A percentile compares a stretch with the other conserved stretches of the same genome.
Conservation (phyloP, 2,113 vertebrate genomes). For the Jaculus jaculus region DNA sequence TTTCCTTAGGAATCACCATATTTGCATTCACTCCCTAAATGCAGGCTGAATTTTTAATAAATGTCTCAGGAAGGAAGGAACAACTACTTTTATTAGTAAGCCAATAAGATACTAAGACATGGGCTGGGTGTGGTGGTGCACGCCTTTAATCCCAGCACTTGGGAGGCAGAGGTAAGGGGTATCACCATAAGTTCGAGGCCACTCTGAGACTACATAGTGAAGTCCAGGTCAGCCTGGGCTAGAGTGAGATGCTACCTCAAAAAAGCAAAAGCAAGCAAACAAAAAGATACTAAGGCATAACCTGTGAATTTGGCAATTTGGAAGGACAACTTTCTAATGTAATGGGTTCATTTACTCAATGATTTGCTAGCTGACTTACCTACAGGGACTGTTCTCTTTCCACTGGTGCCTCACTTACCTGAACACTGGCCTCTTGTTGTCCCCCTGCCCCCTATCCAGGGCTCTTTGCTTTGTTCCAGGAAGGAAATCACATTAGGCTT, state of each 20-base stretch:
- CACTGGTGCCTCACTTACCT: neutral
- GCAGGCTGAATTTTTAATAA: neutral
- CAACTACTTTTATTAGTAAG: neutral
- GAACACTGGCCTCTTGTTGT: neutral
- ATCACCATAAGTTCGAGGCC: too few relatives aligned
- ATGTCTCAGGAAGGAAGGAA: neutral
- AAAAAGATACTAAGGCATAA: too few relatives aligned
- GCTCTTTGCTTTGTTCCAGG: constrained; percentile 58
- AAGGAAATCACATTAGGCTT: constrained; percentile 65
- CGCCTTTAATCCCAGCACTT: too few relatives aligned
- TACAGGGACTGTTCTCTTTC: neutral
- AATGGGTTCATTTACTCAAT: fast-evolving
- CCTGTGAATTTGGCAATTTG: neutral
- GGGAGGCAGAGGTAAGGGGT: too few relatives aligned
- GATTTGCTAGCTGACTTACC: fast-evolving
- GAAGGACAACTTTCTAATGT: neutral
- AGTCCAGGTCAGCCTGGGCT: too few relatives aligned
- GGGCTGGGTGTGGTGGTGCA: too few relatives aligned
- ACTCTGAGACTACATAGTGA: too few relatives aligned
- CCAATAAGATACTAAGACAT: too few relatives aligned
- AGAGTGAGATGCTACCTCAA: too few relatives aligned
- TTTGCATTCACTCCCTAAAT: neutral
- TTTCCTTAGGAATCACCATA: neutral
- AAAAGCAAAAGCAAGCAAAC: too few relatives aligned
- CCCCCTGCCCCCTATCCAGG: constrained; percentile 6